Evolutionary conservation across 2,888 invertebrate genomes (phyloP).

Genomic region (Tetheella fluctuosa): DNA sequence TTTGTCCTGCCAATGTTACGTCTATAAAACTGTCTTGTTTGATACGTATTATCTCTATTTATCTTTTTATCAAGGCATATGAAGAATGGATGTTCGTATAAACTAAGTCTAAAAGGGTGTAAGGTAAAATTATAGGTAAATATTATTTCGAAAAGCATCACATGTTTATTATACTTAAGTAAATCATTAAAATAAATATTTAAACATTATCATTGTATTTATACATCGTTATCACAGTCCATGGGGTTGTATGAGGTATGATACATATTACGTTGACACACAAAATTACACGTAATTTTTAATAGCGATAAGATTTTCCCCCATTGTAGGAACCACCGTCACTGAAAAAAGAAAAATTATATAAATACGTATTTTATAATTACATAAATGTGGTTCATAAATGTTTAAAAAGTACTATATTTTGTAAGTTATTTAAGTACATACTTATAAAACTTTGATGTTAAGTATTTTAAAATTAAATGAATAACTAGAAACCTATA

Average conservation of each 20-base stretch:
- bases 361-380: too few relatives aligned
- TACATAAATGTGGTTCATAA: too few relatives aligned
- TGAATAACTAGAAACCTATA: neutral
- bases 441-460: neutral
- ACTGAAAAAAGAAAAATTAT: slow-evolving; percentile 46
- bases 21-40: too few relatives aligned
- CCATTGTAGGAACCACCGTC: slow-evolving; percentile 61
- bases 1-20: too few relatives aligned
- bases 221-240: slow-evolving; percentile 71
- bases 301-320: slow-evolving; percentile 50
- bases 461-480: too few relatives aligned
- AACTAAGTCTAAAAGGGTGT: too few relatives aligned
- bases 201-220: slow-evolving; percentile 17
- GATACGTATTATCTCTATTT: too few relatives aligned
- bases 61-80: too few relatives aligned
- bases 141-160: too few relatives aligned
- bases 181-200: slow-evolving; percentile 42
- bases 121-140: too few relatives aligned
- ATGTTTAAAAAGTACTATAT: too few relatives aligned
- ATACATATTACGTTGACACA: slow-evolving; percentile 19
- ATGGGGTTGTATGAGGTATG: slow-evolving; percentile 58
- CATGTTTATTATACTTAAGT: neutral
- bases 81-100: too few relatives aligned
- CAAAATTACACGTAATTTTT: slow-evolving; percentile 18
- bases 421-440: neutral